A percentile compares a stretch with the other conserved stretches of the same genome.
Conservation (phyloP, 2,797 vertebrate species). For the Cyclopterus lumpus region DNA sequence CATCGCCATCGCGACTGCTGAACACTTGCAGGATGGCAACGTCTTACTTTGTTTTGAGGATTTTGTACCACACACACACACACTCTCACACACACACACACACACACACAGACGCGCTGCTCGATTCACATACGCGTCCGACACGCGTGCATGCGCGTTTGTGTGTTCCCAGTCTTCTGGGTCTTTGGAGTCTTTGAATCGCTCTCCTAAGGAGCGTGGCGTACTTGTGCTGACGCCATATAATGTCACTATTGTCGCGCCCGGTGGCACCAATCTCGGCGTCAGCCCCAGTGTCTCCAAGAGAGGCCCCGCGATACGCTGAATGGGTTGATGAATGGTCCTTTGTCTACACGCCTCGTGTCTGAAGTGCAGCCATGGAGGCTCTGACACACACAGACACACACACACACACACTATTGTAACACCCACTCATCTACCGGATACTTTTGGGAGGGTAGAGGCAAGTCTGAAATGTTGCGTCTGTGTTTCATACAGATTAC, state of each 20-base stretch:
- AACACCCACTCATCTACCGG: slow-evolving; percentile 37
- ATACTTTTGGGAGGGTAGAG: slow-evolving; percentile 31
- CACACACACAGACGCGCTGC: background rate
- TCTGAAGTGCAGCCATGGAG: slow-evolving; percentile 70
- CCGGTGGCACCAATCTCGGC: slow-evolving; percentile 54
- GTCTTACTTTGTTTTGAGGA: slow-evolving; percentile 15
- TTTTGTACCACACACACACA: background rate
- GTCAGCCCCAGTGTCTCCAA: slow-evolving; percentile 71
- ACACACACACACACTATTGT: slow-evolving; percentile 8
- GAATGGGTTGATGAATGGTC: slow-evolving; percentile 66
- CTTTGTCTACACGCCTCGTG: slow-evolving; percentile 72
- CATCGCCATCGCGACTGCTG: slow-evolving; percentile 11
- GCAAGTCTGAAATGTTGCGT: slow-evolving; percentile 41
- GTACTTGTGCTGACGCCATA: slow-evolving; percentile 55
- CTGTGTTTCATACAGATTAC: slow-evolving; percentile 44
- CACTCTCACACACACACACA: no score
- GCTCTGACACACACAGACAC: slow-evolving; percentile 35
- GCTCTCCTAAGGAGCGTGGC: slow-evolving; percentile 30
- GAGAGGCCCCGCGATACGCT: slow-evolving; percentile 44
- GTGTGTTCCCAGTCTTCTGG: slow-evolving; percentile 11
- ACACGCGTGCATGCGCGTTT: background rate
- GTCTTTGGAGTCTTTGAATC: slow-evolving; percentile 22
- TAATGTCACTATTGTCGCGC: slow-evolving; percentile 72
- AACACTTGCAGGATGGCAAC: slow-evolving; percentile 5
- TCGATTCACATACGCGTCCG: slow-evolving; percentile 12